A percentile compares a stretch with the other conserved stretches of the same genome.
phyloP scores from a whole-genome alignment of 2,113 vertebrate species.

The Ptychochromis oligacanthus region DNA sequence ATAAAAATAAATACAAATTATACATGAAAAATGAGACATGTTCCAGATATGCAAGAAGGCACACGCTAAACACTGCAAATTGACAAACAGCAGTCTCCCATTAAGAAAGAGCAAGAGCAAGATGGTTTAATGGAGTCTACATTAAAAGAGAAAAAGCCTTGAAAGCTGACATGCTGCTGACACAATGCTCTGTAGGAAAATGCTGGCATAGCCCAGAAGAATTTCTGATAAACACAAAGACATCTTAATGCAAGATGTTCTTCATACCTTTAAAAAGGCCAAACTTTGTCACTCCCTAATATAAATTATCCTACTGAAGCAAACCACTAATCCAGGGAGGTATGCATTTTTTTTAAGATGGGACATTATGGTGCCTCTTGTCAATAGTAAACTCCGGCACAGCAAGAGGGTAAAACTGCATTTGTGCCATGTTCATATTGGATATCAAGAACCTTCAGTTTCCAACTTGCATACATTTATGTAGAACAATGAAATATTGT shows the following conservation, averaged over 20 bases:
- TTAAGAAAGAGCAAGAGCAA: background rate
- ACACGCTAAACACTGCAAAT: background rate
- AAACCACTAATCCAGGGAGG: too few relatives aligned
- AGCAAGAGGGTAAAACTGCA: too few relatives aligned
- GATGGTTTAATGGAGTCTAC: background rate
- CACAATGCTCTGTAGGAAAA: background rate
- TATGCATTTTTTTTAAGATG: too few relatives aligned
- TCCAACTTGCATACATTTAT: background rate
- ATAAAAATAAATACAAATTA: background rate
- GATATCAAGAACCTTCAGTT: background rate
- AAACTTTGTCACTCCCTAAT: too few relatives aligned
- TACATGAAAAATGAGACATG: background rate
- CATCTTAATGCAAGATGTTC: background rate
- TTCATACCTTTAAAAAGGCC: too few relatives aligned
- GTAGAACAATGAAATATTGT: background rate
- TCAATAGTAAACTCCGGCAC: too few relatives aligned
- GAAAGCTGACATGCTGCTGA: background rate
- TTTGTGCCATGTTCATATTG: too few relatives aligned
- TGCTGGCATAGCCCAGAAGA: background rate
- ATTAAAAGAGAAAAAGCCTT: slow-evolving; percentile 14
- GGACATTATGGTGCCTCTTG: too few relatives aligned
- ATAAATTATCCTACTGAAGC: too few relatives aligned
- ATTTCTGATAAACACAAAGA: background rate
- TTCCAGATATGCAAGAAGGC: background rate
- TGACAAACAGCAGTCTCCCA: background rate